phyloP scores from a whole-genome alignment of 2,797 vertebrate species.

The Denticeps clupeoides region DNA sequence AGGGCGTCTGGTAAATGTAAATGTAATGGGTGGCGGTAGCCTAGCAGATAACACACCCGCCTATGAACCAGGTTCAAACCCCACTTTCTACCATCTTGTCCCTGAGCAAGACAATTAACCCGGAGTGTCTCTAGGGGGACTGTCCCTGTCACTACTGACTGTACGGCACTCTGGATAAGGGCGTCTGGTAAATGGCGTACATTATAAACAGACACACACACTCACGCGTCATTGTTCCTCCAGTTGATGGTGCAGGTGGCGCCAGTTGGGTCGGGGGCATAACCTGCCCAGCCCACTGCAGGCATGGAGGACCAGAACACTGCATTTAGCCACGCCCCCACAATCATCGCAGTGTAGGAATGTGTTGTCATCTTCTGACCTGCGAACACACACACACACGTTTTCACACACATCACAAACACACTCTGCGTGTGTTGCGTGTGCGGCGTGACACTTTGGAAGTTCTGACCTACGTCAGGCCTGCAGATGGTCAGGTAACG shows the following conservation, averaged over 20 bases:
- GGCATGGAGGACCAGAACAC: slow-evolving; percentile 90
- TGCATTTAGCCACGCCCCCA: slow-evolving; percentile 86
- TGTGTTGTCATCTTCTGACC: slow-evolving; percentile 74
- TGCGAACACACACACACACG: slow-evolving; percentile 29
- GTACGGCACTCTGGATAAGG: too few relatives aligned
- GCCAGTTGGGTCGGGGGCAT: slow-evolving; percentile 88
- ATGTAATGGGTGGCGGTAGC: too few relatives aligned
- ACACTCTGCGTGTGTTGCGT: not conserved
- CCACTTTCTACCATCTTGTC: too few relatives aligned
- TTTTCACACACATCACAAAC: not conserved
- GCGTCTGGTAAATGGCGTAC: too few relatives aligned
- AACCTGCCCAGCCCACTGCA: slow-evolving; percentile 79
- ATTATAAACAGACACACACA: slow-evolving; percentile 6
- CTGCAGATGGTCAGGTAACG: slow-evolving; percentile 85
- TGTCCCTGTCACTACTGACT: too few relatives aligned
- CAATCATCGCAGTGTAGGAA: slow-evolving; percentile 73
- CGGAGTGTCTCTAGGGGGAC: too few relatives aligned
- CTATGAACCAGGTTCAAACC: too few relatives aligned
- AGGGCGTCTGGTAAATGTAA: too few relatives aligned
- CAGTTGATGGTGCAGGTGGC: slow-evolving; percentile 95
- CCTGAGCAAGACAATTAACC: too few relatives aligned
- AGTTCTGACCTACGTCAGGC: slow-evolving; percentile 51
- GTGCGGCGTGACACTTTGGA: too few relatives aligned
- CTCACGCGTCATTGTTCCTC: slow-evolving; percentile 83
- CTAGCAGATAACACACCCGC: too few relatives aligned